Base-by-base conservation (phyloP, 2,888 invertebrate species). In the Hanleya hanleyi region DNA sequence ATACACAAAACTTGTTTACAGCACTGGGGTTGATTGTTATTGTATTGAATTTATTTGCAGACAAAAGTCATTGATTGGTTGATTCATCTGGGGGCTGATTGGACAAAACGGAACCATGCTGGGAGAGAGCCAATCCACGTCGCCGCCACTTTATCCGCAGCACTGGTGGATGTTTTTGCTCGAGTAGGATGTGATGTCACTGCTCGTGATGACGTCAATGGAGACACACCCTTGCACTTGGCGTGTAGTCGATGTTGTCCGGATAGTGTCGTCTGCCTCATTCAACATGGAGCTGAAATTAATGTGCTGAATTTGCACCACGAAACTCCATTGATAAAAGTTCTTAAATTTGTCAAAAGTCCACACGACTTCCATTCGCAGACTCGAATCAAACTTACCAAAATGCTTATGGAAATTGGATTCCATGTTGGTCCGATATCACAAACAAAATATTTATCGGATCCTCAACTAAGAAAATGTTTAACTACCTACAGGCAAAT, bases 211-310 rank as follows among this genome's bases (percentile, higher is more conserved):
- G 69, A 65, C 36, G 71, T 82, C 26, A 78, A 80, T 35, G 76
- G 76, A 0, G 81, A 83, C 67, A 81, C 84, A 1, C 80, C 84
- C 0, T 51, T 84, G n/a, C 84, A 84, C 67, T 66, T 81, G 36
- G 84, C 84, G 1, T 84, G 84, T 66, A 65, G 71, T 12, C 71
- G 77, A 15, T 71, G 73, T 18, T 74, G 75, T 36, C 71, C 69
- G 3, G 78, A 77, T 32, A 77, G 77, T 7, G 73, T 83, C 29
- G 26, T 74, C 36, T 71, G 51, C 22, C 76, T 84, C 5, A 67
- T 84, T 36, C 79, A 75, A 51, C 68, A 38, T 62, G 84, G 84
- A 32, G 77, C 81, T 32, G 73, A 77, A 70, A 74, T 83, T 9
- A 84, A 84, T 65, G n/a, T 71, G 7, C 9, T 67, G 18, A 84